Percentiles rank a stretch among this genome's conserved stretches.
Evolutionary conservation across 1,140 invertebrate species (phyloP).

Genomic region (Neelides sp.): DNA sequence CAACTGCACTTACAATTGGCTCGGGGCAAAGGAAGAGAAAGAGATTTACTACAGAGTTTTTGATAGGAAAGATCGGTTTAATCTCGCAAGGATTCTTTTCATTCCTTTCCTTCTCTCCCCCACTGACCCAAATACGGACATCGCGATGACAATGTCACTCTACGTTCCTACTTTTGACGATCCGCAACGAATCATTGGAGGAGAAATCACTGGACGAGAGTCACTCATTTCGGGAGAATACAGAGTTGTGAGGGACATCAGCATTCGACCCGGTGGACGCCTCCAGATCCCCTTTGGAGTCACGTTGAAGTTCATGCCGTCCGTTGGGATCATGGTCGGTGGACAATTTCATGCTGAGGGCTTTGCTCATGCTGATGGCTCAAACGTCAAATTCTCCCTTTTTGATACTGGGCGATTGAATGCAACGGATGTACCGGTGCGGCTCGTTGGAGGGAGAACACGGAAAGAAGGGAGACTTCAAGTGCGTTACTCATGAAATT

Average conservation of each 20-base stretch:
- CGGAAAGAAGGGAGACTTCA: constrained; percentile 65
- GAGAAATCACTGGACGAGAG: constrained; percentile 77
- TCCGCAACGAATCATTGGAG: constrained; percentile 51
- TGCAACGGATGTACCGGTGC: constrained; percentile 49
- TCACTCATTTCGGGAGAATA: constrained; percentile 65
- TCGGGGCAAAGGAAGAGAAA: constrained; percentile 63
- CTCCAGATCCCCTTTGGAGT: constrained; percentile 75
- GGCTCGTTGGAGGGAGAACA: constrained; percentile 60
- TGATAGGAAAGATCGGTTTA: constrained; percentile 80
- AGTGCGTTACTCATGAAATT: constrained; percentile 18
- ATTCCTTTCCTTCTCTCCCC: constrained; percentile 71
- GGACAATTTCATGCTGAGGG: constrained; percentile 74
- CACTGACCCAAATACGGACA: constrained; percentile 67
- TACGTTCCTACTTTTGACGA: constrained; percentile 63
- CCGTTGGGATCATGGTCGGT: constrained; percentile 92
- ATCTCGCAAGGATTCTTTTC: constrained; percentile 73
- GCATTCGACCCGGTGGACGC: constrained; percentile 72
- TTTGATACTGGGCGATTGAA: constrained; percentile 57
- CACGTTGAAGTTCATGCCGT: constrained; percentile 62
- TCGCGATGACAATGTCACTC: constrained; percentile 53
- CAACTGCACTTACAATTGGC: constrained; percentile 88
- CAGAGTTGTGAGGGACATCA: constrained; percentile 64
- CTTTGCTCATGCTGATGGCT: constrained; percentile 36
- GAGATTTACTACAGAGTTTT: constrained; percentile 69
- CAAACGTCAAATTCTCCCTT: constrained; percentile 42